Evolutionary conservation across 1,140 invertebrate genomes (phyloP), one percentile per base, ranked within the genome.

Genomic region (Marisa cornuarietis): DNA sequence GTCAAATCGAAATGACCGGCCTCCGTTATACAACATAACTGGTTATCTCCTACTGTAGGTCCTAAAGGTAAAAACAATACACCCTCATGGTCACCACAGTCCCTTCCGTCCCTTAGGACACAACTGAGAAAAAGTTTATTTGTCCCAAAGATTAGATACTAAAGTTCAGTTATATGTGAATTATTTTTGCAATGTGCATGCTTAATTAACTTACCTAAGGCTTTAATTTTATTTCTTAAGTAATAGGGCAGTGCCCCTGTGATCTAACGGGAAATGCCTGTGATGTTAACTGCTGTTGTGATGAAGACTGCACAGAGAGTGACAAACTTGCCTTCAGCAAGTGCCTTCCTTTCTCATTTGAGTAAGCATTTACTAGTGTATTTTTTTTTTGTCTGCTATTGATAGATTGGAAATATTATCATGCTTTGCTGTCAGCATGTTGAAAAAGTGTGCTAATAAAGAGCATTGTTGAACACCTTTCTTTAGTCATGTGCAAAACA

Each of bases 221-320:
- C 22, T 72, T 31, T 18, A 54, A 16, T 79, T n/a, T 73, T 71
- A 22, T 79, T 24, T 68, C 5, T 58, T 20, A 49, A 68, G 72
- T 80, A 22, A 58, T 71, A n/a, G 52, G 86, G 1, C 76, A 79
- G 58, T 92, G 91, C 85, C 85, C 87, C 11, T 92, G 91, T 85
- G 90, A 92, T 81, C 79, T 91, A 61, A 91, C 85, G 92, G 90
- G 90, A 62, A 87, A 91, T 81, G 88, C 89, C 26, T 96, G 95
- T 91, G 94, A 96, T 90, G 91, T 95, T 58, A 94, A 95, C 84
- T 96, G 95, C 88, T 95, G 95, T 84, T 95, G 95, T 90, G 95
- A 96, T 90, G 83, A 79, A 42, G 94, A 95, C 80, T 96, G 95
- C 87, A 87, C 90, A 20, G 82, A 88, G 8, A 85, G 87, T 69